Conservation (phyloP, 1,140 invertebrate species). For the Drosophila azteca region DNA sequence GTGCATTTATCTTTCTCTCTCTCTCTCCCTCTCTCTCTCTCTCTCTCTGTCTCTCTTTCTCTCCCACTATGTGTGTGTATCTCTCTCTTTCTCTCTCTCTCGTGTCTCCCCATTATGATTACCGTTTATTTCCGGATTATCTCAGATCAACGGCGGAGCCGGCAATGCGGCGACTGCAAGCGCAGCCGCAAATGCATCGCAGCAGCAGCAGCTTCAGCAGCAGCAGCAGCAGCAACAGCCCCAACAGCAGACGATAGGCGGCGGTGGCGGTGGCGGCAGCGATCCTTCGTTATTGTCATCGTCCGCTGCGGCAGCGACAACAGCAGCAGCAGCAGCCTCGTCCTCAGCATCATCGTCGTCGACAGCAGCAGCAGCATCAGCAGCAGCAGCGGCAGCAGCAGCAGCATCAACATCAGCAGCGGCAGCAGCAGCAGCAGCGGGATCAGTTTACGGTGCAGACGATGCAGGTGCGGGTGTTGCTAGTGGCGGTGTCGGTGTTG, state of each 20-base stretch:
- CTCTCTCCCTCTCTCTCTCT: slow-evolving; percentile 64
- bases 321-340: slow-evolving; percentile 29
- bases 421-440: slow-evolving; percentile 36
- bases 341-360: slow-evolving; percentile 23
- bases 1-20: slow-evolving; percentile 75
- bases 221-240: slow-evolving; percentile 37
- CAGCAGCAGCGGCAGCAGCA: slow-evolving; percentile 22
- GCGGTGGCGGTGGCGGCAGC: slow-evolving; percentile 7
- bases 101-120: slow-evolving; percentile 65
- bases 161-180: slow-evolving; percentile 22
- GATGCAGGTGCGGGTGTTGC: slow-evolving; percentile 80
- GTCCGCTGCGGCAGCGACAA: slow-evolving; percentile 27
- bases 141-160: slow-evolving; percentile 67
- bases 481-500: slow-evolving; percentile 77
- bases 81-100: slow-evolving; percentile 57
- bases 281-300: neutral
- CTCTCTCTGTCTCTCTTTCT: slow-evolving; percentile 50
- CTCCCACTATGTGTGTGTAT: slow-evolving; percentile 61
- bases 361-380: slow-evolving; percentile 9
- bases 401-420: slow-evolving; percentile 28
- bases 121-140: slow-evolving; percentile 75
- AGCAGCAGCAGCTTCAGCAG: slow-evolving; percentile 53
- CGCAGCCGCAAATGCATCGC: slow-evolving; percentile 49
- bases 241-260: slow-evolving; percentile 41
- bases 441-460: slow-evolving; percentile 70